These are phyloP conservation scores for Neuroterus valhalla DNA, from an alignment of 1,140 invertebrate genomes.

Conservation along the genomic window DNA sequence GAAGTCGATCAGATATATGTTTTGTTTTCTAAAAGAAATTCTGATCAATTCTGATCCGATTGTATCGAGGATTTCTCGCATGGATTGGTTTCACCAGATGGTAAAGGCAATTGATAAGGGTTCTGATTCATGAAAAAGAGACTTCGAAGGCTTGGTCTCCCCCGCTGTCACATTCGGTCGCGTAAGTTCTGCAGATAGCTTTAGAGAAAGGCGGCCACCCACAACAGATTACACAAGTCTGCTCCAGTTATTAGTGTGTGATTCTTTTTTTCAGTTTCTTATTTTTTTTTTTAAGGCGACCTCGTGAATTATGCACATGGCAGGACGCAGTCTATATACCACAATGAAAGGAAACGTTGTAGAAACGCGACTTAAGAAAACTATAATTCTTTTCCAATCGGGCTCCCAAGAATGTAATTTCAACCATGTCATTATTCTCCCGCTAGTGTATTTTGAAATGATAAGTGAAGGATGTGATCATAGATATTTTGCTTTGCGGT, in stretches of 20 bases:
- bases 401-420: conserved; percentile 8
- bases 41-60: background rate
- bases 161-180: conserved; percentile 4
- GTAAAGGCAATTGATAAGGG: conserved; percentile 10
- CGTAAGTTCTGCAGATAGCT: background rate
- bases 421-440: background rate
- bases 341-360: conserved; percentile 28
- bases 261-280: conserved; percentile 41
- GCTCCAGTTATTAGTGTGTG: conserved; percentile 53
- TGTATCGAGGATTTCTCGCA: background rate
- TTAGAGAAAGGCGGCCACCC: conserved; percentile 58
- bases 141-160: conserved; percentile 3
- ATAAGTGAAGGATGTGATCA: background rate
- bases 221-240: conserved; percentile 52
- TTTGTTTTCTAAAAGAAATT: too few species aligned
- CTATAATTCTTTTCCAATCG: conserved; percentile 2
- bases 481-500: background rate
- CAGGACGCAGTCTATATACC: conserved; percentile 24
- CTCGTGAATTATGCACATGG: conserved; percentile 33
- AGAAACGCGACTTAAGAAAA: conserved; percentile 2
- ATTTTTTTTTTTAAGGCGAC: conserved; percentile 17
- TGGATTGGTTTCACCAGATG: background rate
- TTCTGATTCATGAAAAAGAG: background rate
- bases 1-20: too few species aligned
- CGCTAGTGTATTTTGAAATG: background rate